These are phyloP conservation scores for Odontomyia ornata DNA, from an alignment of 2,888 invertebrate genomes.

Conservation along the genomic window DNA sequence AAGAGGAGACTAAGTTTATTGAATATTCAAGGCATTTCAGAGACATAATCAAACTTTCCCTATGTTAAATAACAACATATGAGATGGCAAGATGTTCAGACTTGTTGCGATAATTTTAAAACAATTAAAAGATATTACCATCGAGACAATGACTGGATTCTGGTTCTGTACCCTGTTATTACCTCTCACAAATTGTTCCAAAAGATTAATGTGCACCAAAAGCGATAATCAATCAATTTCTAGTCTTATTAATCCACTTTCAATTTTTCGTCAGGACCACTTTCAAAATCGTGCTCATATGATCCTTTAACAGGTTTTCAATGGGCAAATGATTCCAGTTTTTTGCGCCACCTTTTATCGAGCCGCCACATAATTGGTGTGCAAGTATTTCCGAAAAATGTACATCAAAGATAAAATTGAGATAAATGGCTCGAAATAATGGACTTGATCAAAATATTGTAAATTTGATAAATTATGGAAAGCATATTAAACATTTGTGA, in stretches of 20 bases:
- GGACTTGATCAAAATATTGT: slow-evolving; percentile 3
- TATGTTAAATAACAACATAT: too few relatives aligned
- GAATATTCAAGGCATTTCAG: too few relatives aligned
- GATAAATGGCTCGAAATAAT: slow-evolving; percentile 23
- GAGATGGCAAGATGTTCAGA: too few relatives aligned
- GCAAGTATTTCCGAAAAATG: not conserved
- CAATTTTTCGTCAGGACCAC: not conserved
- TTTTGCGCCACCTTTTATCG: too few relatives aligned
- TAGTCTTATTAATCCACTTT: not conserved
- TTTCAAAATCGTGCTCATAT: not conserved
- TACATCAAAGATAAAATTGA: not conserved
- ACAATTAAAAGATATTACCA: too few relatives aligned
- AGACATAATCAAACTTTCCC: too few relatives aligned
- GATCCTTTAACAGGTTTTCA: too few relatives aligned
- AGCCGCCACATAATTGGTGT: not conserved
- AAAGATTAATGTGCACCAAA: not conserved
- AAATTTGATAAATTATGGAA: not conserved
- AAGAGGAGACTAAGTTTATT: too few relatives aligned
- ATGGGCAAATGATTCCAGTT: too few relatives aligned
- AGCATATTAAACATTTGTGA: not conserved
- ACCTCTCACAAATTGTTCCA: not conserved
- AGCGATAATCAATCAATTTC: not conserved
- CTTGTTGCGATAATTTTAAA: too few relatives aligned
- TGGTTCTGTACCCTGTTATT: too few relatives aligned
- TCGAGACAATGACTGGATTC: too few relatives aligned